Conservation (phyloP, 2,113 vertebrate species). For the Furnarius figulus region DNA sequence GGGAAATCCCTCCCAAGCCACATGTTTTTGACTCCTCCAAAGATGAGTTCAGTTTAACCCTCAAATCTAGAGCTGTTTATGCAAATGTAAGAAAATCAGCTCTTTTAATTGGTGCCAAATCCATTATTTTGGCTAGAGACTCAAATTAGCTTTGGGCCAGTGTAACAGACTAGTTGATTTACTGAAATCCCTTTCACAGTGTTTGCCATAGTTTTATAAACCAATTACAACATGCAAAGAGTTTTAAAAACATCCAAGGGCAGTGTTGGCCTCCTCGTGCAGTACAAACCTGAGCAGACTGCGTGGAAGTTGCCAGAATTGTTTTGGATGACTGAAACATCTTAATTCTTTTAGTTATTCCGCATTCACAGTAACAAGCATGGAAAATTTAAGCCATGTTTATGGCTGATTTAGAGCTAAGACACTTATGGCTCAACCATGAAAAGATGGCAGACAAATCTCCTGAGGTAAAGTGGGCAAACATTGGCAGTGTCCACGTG, state of each 20-base stretch:
- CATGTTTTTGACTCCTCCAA: not conserved
- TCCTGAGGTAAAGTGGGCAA: not conserved
- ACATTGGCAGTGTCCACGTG: not conserved
- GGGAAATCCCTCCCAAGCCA: not conserved
- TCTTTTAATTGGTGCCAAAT: not conserved
- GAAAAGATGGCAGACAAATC: not conserved
- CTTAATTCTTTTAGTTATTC: not conserved
- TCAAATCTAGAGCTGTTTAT: not conserved
- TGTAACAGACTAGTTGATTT: not conserved
- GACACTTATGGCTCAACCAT: not conserved
- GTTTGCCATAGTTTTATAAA: not conserved
- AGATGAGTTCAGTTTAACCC: not conserved
- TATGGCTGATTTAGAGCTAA: not conserved
- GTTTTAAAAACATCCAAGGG: not conserved
- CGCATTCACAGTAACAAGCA: not conserved
- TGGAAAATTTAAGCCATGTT: not conserved
- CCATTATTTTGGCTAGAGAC: not conserved
- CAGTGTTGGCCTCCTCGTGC: rapidly evolving
- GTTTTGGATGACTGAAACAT: not conserved
- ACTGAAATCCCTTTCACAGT: not conserved
- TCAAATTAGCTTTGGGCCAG: not conserved
- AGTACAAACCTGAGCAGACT: not conserved
- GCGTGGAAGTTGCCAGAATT: not conserved
- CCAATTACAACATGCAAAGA: not conserved
- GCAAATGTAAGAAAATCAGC: not conserved